phyloP scores from a whole-genome alignment of 2,113 vertebrate species.

The Saguinus imperator region DNA sequence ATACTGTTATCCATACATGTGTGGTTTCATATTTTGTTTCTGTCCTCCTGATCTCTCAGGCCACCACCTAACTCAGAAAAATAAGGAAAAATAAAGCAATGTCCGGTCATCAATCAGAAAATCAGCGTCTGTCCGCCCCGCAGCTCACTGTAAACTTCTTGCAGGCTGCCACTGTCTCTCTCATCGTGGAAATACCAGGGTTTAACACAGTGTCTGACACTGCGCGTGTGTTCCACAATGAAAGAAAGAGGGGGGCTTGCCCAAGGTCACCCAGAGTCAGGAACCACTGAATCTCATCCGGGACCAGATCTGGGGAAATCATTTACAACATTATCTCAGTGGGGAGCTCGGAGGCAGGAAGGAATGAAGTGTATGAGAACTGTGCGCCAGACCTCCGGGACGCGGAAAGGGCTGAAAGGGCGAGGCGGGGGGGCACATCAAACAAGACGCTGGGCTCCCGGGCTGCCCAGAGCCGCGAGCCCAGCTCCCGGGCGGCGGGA shows the following conservation, averaged over 20 bases:
- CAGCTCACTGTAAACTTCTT: background rate
- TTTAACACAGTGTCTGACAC: slow-evolving; percentile 42
- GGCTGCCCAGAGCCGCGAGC: background rate
- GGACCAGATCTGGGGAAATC: slow-evolving; percentile 51
- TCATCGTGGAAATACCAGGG: background rate
- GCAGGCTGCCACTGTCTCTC: slow-evolving; percentile 11
- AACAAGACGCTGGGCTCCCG: background rate
- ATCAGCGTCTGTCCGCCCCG: background rate
- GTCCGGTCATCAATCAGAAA: background rate
- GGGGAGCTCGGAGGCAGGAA: slow-evolving; percentile 54
- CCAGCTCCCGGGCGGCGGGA: background rate
- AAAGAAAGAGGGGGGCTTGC: slow-evolving; percentile 1
- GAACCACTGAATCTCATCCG: slow-evolving; percentile 19
- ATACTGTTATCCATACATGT: background rate
- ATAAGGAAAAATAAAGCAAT: background rate
- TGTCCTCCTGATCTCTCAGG: background rate
- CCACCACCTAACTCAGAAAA: background rate
- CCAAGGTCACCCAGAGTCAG: slow-evolving; percentile 54
- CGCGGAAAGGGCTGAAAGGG: background rate
- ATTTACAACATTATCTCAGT: slow-evolving; percentile 63
- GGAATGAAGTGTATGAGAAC: slow-evolving; percentile 90
- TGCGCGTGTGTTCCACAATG: background rate
- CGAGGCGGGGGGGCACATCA: background rate
- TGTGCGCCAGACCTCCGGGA: slow-evolving; percentile 86
- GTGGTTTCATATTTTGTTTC: background rate